Evolutionary conservation across 1,140 invertebrate genomes (phyloP).

Genomic region (Trichonephila clavipes): DNA sequence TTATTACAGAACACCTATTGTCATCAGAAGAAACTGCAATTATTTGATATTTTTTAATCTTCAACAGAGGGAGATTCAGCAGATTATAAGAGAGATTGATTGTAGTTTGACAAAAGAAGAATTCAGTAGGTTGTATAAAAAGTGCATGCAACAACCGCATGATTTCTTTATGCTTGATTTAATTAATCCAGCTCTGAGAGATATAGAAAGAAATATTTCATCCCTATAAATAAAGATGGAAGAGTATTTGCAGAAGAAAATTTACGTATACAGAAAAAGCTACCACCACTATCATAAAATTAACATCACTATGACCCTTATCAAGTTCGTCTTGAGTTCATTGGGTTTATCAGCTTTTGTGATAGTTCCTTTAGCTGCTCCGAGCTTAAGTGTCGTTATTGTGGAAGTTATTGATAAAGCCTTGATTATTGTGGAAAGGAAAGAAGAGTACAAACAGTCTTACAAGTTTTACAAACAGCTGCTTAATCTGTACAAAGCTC

Average conservation of each 20-base stretch:
- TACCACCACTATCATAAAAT: too few relatives aligned
- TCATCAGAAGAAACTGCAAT: conserved; percentile 46
- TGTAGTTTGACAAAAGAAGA: neutral
- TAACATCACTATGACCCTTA: too few relatives aligned
- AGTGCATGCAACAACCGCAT: neutral
- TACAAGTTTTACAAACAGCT: neutral
- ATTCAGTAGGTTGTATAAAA: conserved; percentile 11
- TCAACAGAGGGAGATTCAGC: conserved; percentile 12
- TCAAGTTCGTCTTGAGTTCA: too few relatives aligned
- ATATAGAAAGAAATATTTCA: neutral
- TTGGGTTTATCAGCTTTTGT: too few relatives aligned
- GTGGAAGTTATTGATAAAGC: neutral
- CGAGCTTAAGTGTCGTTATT: conserved; percentile 7
- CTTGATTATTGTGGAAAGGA: neutral
- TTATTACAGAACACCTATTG: conserved; percentile 4
- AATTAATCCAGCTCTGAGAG: conserved; percentile 26
- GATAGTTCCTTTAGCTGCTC: neutral
- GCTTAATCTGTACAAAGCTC: too few relatives aligned
- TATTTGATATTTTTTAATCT: conserved; percentile 21
- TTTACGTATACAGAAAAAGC: too few relatives aligned
- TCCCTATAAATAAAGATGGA: too few relatives aligned
- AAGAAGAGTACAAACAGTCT: too few relatives aligned
- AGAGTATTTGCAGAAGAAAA: too few relatives aligned
- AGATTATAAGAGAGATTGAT: conserved; percentile 41
- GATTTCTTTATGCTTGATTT: conserved; percentile 45